A percentile compares a stretch with the other conserved stretches of the same genome.
These are phyloP conservation scores for Tragelaphus buxtoni DNA, from an alignment of 2,113 vertebrate genomes.

Conservation along the genomic window DNA sequence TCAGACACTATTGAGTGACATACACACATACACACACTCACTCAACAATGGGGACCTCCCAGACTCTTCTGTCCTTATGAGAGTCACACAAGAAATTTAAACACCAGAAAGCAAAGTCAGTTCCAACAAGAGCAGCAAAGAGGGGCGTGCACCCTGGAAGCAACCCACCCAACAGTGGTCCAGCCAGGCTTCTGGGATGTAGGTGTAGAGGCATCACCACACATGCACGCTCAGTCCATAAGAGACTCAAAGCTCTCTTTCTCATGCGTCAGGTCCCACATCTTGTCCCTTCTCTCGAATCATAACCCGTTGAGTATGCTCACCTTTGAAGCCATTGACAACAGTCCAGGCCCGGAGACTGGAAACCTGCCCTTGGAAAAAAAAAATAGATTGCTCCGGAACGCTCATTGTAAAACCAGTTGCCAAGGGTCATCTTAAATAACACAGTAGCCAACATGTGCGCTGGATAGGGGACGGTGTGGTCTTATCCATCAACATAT, in stretches of 20 bases:
- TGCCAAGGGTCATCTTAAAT: not conserved
- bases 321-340: not conserved
- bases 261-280: fast-evolving
- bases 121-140: too few species aligned
- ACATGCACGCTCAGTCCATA: fast-evolving
- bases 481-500: fast-evolving
- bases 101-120: not conserved
- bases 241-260: not conserved
- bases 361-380: not conserved
- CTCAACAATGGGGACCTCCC: not conserved
- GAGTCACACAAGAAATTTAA: not conserved
- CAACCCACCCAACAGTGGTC: fast-evolving
- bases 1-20: too few species aligned
- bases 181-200: fast-evolving
- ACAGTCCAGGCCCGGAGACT: too few species aligned
- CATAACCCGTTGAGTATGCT: not conserved
- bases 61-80: too few species aligned
- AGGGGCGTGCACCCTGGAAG: fast-evolving
- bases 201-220: fast-evolving
- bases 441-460: fast-evolving
- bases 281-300: not conserved
- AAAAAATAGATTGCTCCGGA: fast-evolving
- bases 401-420: not conserved
- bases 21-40: too few species aligned
- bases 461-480: fast-evolving